Percentiles rank a stretch among this genome's conserved stretches.
These are phyloP conservation scores for Tipula confusa DNA, from an alignment of 2,888 invertebrate species.

Conservation along the genomic window DNA sequence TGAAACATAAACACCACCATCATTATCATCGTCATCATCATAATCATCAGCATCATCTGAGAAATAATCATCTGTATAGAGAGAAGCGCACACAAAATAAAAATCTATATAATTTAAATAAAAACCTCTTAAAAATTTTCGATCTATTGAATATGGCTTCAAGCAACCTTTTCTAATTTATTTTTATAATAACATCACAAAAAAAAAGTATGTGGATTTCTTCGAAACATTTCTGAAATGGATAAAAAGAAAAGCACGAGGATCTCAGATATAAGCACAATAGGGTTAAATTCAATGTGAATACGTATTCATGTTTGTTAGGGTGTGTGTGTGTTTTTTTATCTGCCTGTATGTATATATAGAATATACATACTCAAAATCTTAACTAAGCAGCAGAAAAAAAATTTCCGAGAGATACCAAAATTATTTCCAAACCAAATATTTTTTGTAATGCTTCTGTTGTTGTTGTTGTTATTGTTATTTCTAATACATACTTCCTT, in stretches of 20 bases:
- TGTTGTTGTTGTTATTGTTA: background rate
- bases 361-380: no score
- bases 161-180: background rate
- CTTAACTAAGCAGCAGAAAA: no score
- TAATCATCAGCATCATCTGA: background rate
- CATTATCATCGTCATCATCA: background rate
- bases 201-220: background rate
- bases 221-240: background rate
- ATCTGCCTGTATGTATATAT: background rate
- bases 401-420: background rate
- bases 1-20: slow-evolving; percentile 4
- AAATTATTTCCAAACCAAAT: background rate
- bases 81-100: background rate
- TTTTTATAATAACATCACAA: background rate
- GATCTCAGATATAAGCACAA: background rate
- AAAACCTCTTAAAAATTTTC: slow-evolving; percentile 6
- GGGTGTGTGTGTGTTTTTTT: no score
- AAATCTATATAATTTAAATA: slow-evolving; percentile 25
- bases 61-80: background rate
- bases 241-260: background rate
- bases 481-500: slow-evolving; percentile 1
- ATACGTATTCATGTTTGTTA: background rate
- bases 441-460: background rate
- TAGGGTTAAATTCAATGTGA: background rate
- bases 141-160: slow-evolving; percentile 3